Evolutionary conservation across 2,113 vertebrate genomes (phyloP).

Genomic region (Budorcas taxicolor): DNA sequence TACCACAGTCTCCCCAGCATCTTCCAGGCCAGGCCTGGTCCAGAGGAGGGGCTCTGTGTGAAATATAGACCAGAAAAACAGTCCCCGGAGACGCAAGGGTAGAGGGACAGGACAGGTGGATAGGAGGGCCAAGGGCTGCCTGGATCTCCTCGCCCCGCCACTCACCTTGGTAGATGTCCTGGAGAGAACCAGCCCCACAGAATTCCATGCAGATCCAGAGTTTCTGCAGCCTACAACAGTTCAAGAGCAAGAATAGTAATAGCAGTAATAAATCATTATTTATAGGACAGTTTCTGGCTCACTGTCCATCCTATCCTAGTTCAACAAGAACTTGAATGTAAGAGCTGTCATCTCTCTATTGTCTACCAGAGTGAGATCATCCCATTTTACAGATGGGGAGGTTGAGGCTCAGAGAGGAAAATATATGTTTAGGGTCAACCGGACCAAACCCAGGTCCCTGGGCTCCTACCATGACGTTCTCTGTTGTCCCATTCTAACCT

Average conservation of each 20-base stretch:
- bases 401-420: not conserved
- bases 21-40: not conserved
- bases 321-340: not conserved
- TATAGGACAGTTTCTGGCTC: not conserved
- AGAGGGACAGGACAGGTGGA: not conserved
- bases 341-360: not conserved
- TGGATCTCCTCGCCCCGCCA: not conserved
- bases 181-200: conserved; percentile 92
- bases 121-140: fast-evolving
- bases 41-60: not conserved
- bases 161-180: conserved; percentile 92
- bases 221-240: conserved; percentile 81
- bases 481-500: not conserved
- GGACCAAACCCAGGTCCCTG: not conserved
- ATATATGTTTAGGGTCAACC: not conserved
- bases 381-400: not conserved
- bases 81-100: not conserved
- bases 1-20: not conserved
- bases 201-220: conserved; percentile 97
- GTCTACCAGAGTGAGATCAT: not conserved
- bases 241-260: not conserved
- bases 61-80: not conserved
- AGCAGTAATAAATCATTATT: not conserved
- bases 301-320: not conserved
- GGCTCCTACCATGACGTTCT: not conserved